Evolutionary conservation across 2,113 vertebrate genomes (phyloP).

Genomic region (Albula goreensis): DNA sequence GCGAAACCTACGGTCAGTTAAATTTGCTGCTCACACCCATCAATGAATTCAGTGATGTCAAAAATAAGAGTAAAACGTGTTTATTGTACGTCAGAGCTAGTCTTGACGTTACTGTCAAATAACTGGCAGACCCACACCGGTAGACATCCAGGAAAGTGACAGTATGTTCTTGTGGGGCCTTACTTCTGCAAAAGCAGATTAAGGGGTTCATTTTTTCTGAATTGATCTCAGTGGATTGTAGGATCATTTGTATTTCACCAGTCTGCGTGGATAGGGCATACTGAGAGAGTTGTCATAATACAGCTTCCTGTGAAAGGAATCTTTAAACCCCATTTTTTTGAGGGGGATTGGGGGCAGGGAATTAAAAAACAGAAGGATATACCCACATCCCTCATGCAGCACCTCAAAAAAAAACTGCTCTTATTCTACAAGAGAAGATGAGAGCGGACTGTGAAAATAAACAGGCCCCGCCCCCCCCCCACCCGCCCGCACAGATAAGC

Average conservation of each 20-base stretch:
- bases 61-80: neutral
- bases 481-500: constrained; percentile 47
- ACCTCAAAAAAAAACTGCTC: constrained; percentile 56
- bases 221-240: constrained; percentile 39
- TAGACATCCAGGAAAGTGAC: neutral
- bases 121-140: neutral
- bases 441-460: constrained; percentile 69
- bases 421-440: constrained; percentile 55
- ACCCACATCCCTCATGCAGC: constrained; percentile 63
- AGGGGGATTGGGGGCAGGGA: neutral
- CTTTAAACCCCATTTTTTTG: constrained; percentile 41
- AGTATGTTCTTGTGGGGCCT: neutral
- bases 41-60: neutral
- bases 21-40: neutral
- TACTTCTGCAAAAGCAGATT: neutral
- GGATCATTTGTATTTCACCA: constrained; percentile 53
- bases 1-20: neutral
- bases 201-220: constrained; percentile 18
- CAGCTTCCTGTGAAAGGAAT: constrained; percentile 42
- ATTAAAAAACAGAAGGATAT: constrained; percentile 53
- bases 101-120: neutral
- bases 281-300: constrained; percentile 37
- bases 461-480: constrained; percentile 52
- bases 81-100: neutral
- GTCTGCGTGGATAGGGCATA: constrained; percentile 42